phyloP scores from a whole-genome alignment of 1,140 invertebrate species.

The Myzus persicae region DNA sequence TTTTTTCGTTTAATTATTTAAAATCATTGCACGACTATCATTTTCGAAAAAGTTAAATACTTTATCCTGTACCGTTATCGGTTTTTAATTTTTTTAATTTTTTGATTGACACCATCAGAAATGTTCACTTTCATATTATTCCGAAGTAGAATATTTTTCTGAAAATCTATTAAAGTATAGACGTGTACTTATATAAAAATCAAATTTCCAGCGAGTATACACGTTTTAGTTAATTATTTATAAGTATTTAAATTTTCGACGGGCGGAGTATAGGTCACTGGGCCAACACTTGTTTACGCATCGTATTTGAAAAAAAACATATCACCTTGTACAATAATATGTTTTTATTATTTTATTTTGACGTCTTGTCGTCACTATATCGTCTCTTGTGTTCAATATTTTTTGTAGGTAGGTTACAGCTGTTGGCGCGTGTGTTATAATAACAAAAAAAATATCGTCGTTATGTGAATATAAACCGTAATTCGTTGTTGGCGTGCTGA shows the following conservation, averaged over 20 bases:
- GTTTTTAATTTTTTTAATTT: neutral
- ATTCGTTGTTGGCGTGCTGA: neutral
- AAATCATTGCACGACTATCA: too few relatives aligned
- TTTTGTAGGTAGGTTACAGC: neutral
- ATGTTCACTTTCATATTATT: neutral
- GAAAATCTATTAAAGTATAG: neutral
- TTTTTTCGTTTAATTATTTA: too few relatives aligned
- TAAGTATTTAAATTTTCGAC: neutral
- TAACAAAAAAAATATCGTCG: constrained; percentile 7
- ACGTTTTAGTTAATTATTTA: neutral
- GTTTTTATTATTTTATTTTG: neutral
- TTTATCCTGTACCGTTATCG: neutral
- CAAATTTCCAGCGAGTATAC: neutral
- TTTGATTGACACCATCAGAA: neutral
- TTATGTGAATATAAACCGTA: neutral
- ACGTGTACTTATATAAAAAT: neutral
- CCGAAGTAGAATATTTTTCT: neutral
- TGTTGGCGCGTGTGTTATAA: neutral
- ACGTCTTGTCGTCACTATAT: neutral
- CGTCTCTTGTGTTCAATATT: neutral
- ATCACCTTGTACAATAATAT: neutral
- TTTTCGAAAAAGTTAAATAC: too few relatives aligned
- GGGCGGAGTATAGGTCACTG: neutral
- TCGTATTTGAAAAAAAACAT: neutral
- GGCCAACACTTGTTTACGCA: neutral